These are phyloP conservation scores for Hippopotamus amphibius DNA, from an alignment of 2,113 vertebrate species.

Conservation along the genomic window DNA sequence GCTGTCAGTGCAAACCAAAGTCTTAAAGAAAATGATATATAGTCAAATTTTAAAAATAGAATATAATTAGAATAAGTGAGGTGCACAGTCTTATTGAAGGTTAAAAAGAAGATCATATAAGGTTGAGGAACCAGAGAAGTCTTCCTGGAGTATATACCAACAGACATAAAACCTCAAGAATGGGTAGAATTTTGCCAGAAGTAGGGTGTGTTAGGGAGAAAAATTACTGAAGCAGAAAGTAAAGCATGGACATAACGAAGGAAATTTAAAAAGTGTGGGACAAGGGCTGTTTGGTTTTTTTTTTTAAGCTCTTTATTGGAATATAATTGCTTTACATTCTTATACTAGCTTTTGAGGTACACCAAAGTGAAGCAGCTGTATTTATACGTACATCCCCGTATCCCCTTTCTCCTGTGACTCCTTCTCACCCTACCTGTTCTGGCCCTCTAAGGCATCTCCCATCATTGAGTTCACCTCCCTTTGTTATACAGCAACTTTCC, in stretches of 20 bases:
- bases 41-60: background rate
- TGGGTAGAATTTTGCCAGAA: background rate
- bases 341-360: too few relatives aligned
- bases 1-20: background rate
- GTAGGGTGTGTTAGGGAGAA: background rate
- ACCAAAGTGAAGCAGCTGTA: too few relatives aligned
- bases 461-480: too few relatives aligned
- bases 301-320: too few relatives aligned
- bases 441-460: too few relatives aligned
- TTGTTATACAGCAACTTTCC: too few relatives aligned
- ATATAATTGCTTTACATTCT: too few relatives aligned
- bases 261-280: background rate
- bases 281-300: background rate
- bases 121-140: background rate
- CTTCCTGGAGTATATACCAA: background rate
- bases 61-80: background rate
- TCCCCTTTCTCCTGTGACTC: too few relatives aligned
- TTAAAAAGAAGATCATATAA: background rate
- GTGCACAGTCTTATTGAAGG: background rate
- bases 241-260: background rate
- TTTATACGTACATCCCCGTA: too few relatives aligned
- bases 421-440: too few relatives aligned
- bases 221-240: background rate
- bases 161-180: background rate
- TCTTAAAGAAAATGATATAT: background rate